These are phyloP conservation scores for Struthio camelus DNA, from an alignment of 2,113 vertebrate species.

Conservation along the genomic window DNA sequence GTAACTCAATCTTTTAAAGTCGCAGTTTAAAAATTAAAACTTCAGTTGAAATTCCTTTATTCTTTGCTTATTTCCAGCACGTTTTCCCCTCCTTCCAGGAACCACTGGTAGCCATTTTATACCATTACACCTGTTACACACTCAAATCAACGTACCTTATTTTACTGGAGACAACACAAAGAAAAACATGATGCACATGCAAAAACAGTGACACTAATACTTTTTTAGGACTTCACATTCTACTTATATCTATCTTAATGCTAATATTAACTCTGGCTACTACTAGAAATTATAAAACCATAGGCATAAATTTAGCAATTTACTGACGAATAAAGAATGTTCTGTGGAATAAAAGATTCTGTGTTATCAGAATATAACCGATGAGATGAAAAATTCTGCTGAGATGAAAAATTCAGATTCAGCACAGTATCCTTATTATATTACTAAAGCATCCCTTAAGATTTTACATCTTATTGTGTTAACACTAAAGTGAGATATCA, in stretches of 20 bases:
- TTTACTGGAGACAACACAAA: background rate
- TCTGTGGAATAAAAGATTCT: background rate
- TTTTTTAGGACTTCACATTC: background rate
- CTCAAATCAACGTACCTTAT: background rate
- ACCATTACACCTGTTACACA: background rate
- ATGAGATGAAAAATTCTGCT: background rate
- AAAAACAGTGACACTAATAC: background rate
- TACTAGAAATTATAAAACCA: background rate
- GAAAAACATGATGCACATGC: background rate
- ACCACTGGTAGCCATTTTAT: background rate
- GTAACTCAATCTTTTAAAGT: background rate
- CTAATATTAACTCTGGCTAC: background rate
- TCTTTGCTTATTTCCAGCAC: background rate
- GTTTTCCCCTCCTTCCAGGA: too few species aligned
- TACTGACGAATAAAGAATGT: background rate
- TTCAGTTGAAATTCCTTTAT: background rate
- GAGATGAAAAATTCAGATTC: background rate
- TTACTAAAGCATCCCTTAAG: background rate
- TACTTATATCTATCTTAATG: background rate
- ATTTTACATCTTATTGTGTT: background rate
- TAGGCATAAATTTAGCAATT: background rate
- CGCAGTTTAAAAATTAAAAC: background rate
- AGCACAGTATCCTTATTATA: background rate
- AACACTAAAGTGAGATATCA: background rate
- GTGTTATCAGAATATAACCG: background rate